A percentile compares a stretch with the other conserved stretches of the same genome.
Conservation (phyloP, 1,140 invertebrate species). For the Catajapyx aquilonaris region DNA sequence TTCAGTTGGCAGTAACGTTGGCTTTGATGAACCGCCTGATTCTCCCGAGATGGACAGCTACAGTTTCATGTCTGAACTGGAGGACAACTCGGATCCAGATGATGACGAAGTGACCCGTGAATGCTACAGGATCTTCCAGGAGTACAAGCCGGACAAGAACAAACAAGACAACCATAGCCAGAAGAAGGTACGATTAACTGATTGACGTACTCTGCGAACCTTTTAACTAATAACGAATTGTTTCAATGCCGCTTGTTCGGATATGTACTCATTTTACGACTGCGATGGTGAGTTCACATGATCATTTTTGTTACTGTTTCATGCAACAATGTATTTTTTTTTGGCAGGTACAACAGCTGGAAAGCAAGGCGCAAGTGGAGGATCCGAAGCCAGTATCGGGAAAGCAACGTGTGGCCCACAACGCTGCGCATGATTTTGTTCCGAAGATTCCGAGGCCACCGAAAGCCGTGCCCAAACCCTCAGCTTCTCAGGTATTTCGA, state of each 20-base stretch:
- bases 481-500: no score
- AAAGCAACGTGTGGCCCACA: constrained; percentile 10
- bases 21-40: no score
- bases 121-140: constrained; percentile 50
- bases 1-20: no score
- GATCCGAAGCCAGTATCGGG: neutral
- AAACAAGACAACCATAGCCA: constrained; percentile 1
- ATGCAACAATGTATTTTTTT: neutral
- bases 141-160: constrained; percentile 16
- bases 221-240: no score
- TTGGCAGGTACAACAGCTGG: constrained; percentile 1
- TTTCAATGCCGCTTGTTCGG: no score
- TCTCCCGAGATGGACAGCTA: no score
- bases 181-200: constrained; percentile 3
- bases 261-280: neutral
- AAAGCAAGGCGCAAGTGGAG: neutral
- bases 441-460: no score
- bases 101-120: constrained; percentile 41
- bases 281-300: constrained; percentile 3
- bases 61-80: no score
- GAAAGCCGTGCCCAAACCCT: no score
- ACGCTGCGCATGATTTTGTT: neutral
- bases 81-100: no score
- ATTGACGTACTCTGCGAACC: constrained; percentile 1
- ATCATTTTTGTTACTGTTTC: neutral